Percentiles rank a stretch among this genome's conserved stretches.
Evolutionary conservation across 1,140 invertebrate species (phyloP).

Genomic region (Choristoneura fumiferana): DNA sequence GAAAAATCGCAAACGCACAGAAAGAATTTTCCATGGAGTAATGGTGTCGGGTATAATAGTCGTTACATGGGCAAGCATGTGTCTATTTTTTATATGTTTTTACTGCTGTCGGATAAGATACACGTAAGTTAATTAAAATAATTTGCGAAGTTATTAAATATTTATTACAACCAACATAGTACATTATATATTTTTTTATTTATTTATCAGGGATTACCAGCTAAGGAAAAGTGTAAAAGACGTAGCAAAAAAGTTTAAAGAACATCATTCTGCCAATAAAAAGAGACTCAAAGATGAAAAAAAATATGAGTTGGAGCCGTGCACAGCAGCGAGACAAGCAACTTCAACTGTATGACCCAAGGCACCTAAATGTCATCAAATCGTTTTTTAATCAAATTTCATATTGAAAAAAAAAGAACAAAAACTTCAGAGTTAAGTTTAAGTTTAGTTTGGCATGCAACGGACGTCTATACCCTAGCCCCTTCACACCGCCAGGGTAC

Average conservation of each 20-base stretch:
- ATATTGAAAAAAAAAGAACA: no score
- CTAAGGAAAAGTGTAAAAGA: not conserved
- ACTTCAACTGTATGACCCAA: no score
- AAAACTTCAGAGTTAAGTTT: no score
- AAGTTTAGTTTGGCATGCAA: no score
- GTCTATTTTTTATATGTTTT: constrained; percentile 3
- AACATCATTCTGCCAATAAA: not conserved
- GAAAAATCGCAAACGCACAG: not conserved
- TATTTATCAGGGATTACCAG: not conserved
- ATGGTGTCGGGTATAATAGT: not conserved
- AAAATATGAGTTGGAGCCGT: no score
- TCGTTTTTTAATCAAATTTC: no score
- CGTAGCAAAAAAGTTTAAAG: not conserved
- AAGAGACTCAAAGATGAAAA: no score
- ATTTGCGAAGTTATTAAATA: not conserved
- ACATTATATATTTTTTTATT: not conserved
- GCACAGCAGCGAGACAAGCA: no score
- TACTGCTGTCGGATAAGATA: constrained; percentile 5
- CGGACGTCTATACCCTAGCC: no score
- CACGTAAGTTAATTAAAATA: not conserved
- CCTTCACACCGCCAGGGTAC: no score
- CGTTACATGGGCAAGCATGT: not conserved
- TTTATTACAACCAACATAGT: not conserved
- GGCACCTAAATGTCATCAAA: no score
- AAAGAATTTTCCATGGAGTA: not conserved